Evolutionary conservation across 2,797 vertebrate species (phyloP), one percentile per base, ranked within the genome.

Genomic region (Sebastes dallii): DNA sequence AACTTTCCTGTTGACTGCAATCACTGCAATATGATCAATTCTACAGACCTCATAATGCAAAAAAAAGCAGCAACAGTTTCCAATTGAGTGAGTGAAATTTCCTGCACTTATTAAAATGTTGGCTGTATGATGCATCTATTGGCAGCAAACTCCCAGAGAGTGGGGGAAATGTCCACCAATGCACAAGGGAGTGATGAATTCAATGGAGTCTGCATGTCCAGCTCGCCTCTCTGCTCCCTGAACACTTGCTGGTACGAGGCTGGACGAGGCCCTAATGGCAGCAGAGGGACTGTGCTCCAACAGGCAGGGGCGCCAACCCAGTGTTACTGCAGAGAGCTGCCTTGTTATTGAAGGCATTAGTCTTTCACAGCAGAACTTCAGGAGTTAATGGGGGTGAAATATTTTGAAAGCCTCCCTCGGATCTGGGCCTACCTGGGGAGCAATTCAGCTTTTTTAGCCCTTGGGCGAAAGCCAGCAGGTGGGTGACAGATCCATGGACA

Each of bases 381-480:
- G 74, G 20, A 68, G 18, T 22, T 69, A 59, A 66, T 60, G 24
- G 50, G 50, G 34, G 22, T 77, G 50, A 85, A 77, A 78, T 76
- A 66, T 87, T 84, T 77, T 83, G 25, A 52, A 34, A 3, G 10
- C 73, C n/a, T 83, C 27, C 67, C 32, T 84, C 34, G 60, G 72
- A 74, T 72, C 46, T 59, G 62, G 56, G 54, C 60, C 75, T 68
- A 78, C 69, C 70, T 80, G 36, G 81, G 72, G 61, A 84, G 72
- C 68, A 76, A 74, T 75, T 76, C 66, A 25, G 56, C 30, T 56
- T 85, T 78, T 76, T 69, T 77, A 64, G 81, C 80, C 72, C 66
- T 52, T 54, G 61, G 79, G 85, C 86, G 65, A 66, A 66, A 67
- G 71, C 72, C 86, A 82, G 81, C 80, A 74, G 88, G 85, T 78